These are phyloP conservation scores for Euzophera pinguis DNA, from an alignment of 2,888 invertebrate species.

Conservation along the genomic window DNA sequence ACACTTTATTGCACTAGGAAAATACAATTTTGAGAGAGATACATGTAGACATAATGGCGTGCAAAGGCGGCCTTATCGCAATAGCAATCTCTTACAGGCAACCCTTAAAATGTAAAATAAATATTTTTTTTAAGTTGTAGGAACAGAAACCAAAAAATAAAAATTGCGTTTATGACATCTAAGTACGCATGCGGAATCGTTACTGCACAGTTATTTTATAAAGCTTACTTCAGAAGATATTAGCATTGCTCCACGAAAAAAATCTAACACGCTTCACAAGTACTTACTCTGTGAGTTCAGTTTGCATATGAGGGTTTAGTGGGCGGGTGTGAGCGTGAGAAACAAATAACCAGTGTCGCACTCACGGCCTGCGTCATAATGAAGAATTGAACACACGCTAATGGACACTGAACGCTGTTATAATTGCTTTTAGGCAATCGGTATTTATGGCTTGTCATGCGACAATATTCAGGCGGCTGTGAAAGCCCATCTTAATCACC, in stretches of 20 bases:
- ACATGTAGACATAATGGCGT: too few species aligned
- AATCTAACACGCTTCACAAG: constrained; percentile 1
- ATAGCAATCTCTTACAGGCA: too few species aligned
- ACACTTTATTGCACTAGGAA: too few species aligned
- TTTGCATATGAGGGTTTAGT: constrained; percentile 48
- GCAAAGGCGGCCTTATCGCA: too few species aligned
- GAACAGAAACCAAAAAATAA: too few species aligned
- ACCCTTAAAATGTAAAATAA: too few species aligned
- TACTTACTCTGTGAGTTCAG: constrained; percentile 18
- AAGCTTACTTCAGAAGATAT: not conserved
- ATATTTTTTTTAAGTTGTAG: too few species aligned
- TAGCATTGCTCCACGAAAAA: not conserved
- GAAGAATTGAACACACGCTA: constrained; percentile 41
- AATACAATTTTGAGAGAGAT: too few species aligned
- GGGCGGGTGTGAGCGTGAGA: constrained; percentile 76
- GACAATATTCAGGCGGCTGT: constrained; percentile 11
- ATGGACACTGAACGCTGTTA: constrained; percentile 39
- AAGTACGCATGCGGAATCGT: too few species aligned
- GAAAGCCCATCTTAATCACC: too few species aligned
- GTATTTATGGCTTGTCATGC: constrained; percentile 43
- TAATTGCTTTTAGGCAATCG: constrained; percentile 49
- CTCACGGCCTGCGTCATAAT: constrained; percentile 44
- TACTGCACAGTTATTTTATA: too few species aligned
- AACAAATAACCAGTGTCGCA: constrained; percentile 62
- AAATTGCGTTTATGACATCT: too few species aligned